Evolutionary conservation across 2,797 vertebrate species (phyloP).

Genomic region (Hippoglossus hippoglossus): DNA sequence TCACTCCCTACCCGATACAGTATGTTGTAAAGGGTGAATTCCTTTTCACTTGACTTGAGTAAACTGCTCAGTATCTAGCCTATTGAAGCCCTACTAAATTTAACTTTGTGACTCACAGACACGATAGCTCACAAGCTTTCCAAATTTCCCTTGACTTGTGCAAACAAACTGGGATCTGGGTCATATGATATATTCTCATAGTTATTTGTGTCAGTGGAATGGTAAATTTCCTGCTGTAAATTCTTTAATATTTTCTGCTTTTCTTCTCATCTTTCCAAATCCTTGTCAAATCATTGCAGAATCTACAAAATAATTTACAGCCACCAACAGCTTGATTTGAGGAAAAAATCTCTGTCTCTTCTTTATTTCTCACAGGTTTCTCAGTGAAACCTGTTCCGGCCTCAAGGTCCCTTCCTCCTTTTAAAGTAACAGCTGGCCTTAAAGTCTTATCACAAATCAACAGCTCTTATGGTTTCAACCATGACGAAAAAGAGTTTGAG

Average conservation of each 20-base stretch:
- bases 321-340: conserved; percentile 7
- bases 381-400: conserved; percentile 53
- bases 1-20: conserved; percentile 70
- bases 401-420: conserved; percentile 47
- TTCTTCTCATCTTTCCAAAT: conserved; percentile 6
- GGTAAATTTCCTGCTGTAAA: background rate
- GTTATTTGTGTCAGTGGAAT: conserved; percentile 10
- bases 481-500: conserved; percentile 41
- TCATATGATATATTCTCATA: conserved; percentile 23
- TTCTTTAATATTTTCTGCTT: background rate
- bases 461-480: conserved; percentile 37
- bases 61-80: conserved; percentile 46
- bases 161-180: conserved; percentile 24
- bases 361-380: conserved; percentile 65
- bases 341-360: conserved; percentile 26
- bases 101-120: conserved; percentile 52
- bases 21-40: conserved; percentile 78
- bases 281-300: background rate
- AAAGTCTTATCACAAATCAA: conserved; percentile 33
- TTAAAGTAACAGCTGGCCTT: conserved; percentile 48
- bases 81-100: conserved; percentile 47
- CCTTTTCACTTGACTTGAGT: conserved; percentile 65
- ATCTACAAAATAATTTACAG: background rate
- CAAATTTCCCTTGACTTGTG: conserved; percentile 17
- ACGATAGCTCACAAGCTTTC: conserved; percentile 32